Base-by-base conservation (phyloP, 1,140 invertebrate species). In the Anastrepha obliqua region DNA sequence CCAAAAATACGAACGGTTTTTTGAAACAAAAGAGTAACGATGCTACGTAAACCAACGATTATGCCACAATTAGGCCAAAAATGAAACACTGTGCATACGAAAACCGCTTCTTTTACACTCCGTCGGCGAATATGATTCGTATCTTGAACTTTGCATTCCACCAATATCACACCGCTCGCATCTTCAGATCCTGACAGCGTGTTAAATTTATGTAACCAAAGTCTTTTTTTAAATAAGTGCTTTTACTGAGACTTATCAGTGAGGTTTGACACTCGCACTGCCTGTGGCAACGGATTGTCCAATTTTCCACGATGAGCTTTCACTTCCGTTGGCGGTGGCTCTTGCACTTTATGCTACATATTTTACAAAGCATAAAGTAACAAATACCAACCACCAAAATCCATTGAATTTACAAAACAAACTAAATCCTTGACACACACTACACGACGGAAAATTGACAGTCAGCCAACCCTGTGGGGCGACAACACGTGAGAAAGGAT, bases 171-270 rank as follows among this genome's bases (percentile, higher is more conserved):
- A 42, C 39, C 39, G 29, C 39, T 51, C 11, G 17, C 42, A 88
- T 86, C 87, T 64, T 74, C 58, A 88, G 87, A 88, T 88, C 88
- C 86, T 74, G 70, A 81, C 86, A 88, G 88, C 58, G 86, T 88
- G 88, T 87, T 85, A 87, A 88, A 88, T 88, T 87, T 64, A 88
- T 85, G 70, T 87, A 65, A 88, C 74, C 47, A 81, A 55, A 29
- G 47, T 55, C n/a, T 29, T 81, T 74, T 74, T 74, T 11, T 20
- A 81, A 81, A 42, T 58, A 85, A 85, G 51, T 15, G 58, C 29
- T 42, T 51, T 44, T 62, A 3, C 7, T 39, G 39, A 20, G 85
- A 62, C 59, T 86, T 86, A 86, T 86, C 85, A 64, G 59, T 47
- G 2, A 62, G 85, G 13, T 11, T 62, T 86, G 85, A 86, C 85